phyloP scores from a whole-genome alignment of 2,888 invertebrate genomes.

The Drosophila peninsularis region DNA sequence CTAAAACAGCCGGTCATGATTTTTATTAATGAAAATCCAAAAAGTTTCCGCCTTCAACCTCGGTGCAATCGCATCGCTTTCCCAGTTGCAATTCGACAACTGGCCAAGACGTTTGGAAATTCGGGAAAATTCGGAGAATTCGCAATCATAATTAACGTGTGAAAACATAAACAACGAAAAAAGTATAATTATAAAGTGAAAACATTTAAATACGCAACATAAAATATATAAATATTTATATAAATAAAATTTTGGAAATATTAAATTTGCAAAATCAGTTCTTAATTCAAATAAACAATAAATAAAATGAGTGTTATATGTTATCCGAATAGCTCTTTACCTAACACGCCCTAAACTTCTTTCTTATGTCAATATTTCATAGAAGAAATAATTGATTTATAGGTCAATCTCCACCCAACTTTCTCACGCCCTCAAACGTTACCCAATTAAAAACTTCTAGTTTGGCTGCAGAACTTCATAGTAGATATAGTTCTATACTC shows the following conservation, averaged over 20 bases:
- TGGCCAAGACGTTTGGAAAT: constrained; percentile 75
- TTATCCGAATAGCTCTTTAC: neutral
- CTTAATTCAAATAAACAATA: no score
- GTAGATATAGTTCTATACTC: neutral
- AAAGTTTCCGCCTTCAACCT: constrained; percentile 30
- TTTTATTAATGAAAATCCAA: constrained; percentile 65
- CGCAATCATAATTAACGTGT: constrained; percentile 18
- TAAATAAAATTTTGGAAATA: neutral
- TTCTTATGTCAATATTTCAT: constrained; percentile 25
- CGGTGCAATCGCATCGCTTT: constrained; percentile 36
- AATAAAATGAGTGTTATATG: constrained; percentile 7
- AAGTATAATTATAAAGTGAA: constrained; percentile 40
- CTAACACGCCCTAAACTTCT: constrained; percentile 5
- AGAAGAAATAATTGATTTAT: constrained; percentile 73
- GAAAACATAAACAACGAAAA: constrained; percentile 33
- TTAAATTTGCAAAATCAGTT: no score
- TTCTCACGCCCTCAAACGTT: constrained; percentile 51
- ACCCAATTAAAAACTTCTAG: constrained; percentile 38
- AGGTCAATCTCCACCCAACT: constrained; percentile 68
- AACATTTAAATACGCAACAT: constrained; percentile 22
- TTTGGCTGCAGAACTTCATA: neutral
- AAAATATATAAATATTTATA: constrained; percentile 2
- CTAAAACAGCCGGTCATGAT: constrained; percentile 52
- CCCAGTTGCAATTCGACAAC: constrained; percentile 81
- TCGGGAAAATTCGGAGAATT: constrained; percentile 55